Conservation (phyloP, 2,888 invertebrate genomes). For the Temnothorax ravouxi region DNA sequence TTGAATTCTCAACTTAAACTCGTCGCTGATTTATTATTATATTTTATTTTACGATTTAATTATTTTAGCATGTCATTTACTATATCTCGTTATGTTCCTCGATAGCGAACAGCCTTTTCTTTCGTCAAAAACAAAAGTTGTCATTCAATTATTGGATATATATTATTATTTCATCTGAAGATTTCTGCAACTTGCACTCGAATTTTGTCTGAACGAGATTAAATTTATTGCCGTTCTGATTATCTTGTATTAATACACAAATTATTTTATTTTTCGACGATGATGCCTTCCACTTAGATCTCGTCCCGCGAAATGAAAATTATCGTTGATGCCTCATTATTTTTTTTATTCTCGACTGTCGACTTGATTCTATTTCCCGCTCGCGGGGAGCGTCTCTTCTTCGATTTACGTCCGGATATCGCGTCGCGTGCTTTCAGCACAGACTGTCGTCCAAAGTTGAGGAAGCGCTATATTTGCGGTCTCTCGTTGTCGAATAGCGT, state of each 20-base stretch:
- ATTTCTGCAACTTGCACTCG: background rate
- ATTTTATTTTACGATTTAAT: background rate
- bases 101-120: background rate
- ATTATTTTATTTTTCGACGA: background rate
- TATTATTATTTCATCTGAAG: background rate
- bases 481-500: slow-evolving; percentile 10
- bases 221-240: background rate
- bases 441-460: background rate
- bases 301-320: background rate
- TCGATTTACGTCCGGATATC: background rate
- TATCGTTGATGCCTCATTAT: background rate
- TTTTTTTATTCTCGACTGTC: background rate
- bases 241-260: background rate
- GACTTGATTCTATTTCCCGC: background rate
- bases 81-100: background rate
- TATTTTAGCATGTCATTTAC: background rate
- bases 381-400: background rate
- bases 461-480: background rate
- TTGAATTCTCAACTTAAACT: background rate
- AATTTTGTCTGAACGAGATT: background rate
- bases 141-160: background rate
- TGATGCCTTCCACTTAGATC: background rate
- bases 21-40: background rate
- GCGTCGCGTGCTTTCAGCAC: background rate
- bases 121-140: background rate